These are phyloP conservation scores for Anguilla megastoma DNA, from an alignment of 2,797 vertebrate species.

Conservation along the genomic window DNA sequence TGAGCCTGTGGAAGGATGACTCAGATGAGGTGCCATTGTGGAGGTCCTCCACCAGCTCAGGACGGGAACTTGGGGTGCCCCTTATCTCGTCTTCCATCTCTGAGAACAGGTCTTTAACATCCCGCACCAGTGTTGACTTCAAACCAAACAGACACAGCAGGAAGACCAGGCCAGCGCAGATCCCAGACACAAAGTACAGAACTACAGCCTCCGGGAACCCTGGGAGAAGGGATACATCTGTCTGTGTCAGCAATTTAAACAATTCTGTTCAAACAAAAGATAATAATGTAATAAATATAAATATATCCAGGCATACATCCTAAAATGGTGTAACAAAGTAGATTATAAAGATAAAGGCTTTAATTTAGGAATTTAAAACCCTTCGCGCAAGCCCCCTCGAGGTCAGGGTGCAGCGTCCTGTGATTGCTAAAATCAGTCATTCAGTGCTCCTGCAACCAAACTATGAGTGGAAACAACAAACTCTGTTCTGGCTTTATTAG, in stretches of 20 bases:
- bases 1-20: conserved; percentile 78
- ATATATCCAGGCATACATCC: not conserved
- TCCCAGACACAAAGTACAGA: conserved; percentile 88
- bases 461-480: no score
- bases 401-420: no score
- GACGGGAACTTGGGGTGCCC: conserved; percentile 54
- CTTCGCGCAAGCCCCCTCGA: no score
- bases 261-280: not conserved
- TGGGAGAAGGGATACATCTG: conserved; percentile 47
- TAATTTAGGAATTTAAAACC: not conserved
- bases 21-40: conserved; percentile 75
- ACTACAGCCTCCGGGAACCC: conserved; percentile 84
- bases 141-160: conserved; percentile 83
- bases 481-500: no score
- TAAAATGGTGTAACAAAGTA: not conserved
- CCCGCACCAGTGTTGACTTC: conserved; percentile 76
- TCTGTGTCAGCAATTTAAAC: not conserved
- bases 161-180: conserved; percentile 83
- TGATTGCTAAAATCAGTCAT: no score
- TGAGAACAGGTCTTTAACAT: conserved; percentile 75
- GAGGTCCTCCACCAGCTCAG: conserved; percentile 71
- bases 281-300: not conserved
- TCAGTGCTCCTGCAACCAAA: no score
- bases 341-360: not conserved
- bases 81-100: conserved; percentile 71